Percentiles rank a stretch among this genome's conserved stretches.
Conservation (phyloP, 2,888 invertebrate species). For the Frankliniella fusca region DNA sequence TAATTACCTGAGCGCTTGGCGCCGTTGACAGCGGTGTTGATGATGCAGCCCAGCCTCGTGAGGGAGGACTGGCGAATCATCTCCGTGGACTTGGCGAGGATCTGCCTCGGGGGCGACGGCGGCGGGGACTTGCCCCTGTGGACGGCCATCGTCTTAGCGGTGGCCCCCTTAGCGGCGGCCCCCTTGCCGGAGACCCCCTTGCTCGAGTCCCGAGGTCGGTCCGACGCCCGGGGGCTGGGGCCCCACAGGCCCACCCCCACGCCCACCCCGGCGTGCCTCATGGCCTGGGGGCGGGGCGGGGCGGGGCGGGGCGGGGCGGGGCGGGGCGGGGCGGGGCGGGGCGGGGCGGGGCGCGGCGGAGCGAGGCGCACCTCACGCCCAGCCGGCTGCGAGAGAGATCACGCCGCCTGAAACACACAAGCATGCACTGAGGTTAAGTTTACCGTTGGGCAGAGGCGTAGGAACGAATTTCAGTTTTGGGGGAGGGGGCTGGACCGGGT, state of each 20-base stretch:
- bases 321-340: not conserved
- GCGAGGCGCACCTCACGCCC: too few relatives aligned
- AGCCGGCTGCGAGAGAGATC: too few relatives aligned
- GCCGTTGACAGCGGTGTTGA: constrained; percentile 49
- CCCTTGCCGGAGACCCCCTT: not conserved
- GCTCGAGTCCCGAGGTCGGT: not conserved
- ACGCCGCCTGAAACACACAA: too few relatives aligned
- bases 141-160: not conserved
- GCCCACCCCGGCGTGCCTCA: constrained; percentile 12
- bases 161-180: not conserved
- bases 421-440: too few relatives aligned
- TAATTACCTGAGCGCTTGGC: constrained; percentile 48
- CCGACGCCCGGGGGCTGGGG: not conserved
- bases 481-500: too few relatives aligned
- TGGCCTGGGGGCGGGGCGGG: not conserved
- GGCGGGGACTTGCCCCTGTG: constrained; percentile 30
- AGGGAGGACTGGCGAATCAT: constrained; percentile 61
- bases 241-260: constrained; percentile 15
- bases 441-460: too few relatives aligned
- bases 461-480: too few relatives aligned
- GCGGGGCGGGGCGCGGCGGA: not conserved
- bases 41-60: constrained; percentile 59
- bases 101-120: constrained; percentile 44
- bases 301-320: not conserved
- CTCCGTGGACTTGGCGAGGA: constrained; percentile 49